phyloP scores from a whole-genome alignment of 2,113 vertebrate species.

The Pelmatolapia mariae region DNA sequence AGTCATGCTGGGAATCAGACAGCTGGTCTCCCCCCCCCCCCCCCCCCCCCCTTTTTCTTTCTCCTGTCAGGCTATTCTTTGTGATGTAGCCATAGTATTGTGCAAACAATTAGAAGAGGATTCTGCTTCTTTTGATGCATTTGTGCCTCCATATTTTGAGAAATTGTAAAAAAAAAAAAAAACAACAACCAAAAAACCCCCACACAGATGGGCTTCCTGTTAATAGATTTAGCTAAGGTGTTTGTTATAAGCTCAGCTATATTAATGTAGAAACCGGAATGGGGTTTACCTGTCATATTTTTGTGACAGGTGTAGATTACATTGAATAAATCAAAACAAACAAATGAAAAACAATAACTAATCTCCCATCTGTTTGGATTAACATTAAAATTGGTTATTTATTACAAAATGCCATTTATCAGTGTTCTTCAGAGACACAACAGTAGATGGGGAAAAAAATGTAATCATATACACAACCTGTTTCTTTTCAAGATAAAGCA shows the following conservation, averaged over 20 bases:
- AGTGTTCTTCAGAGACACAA: neutral
- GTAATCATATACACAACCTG: neutral
- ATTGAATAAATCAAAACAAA: neutral
- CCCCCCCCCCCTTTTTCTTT: neutral
- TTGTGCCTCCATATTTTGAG: neutral
- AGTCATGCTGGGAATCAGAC: neutral
- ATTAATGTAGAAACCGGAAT: neutral
- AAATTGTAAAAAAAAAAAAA: neutral
- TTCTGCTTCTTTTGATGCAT: neutral
- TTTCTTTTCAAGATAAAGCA: constrained; percentile 50
- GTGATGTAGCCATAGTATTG: neutral
- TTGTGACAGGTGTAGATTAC: neutral
- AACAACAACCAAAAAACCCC: neutral
- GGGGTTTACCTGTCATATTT: neutral
- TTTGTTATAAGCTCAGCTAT: neutral
- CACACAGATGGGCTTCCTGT: neutral
- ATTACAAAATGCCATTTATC: neutral
- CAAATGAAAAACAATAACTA: neutral
- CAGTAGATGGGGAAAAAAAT: rapidly evolving
- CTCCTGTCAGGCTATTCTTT: neutral
- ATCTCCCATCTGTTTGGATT: neutral
- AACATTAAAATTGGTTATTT: neutral
- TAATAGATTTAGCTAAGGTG: neutral
- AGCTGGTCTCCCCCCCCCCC: neutral
- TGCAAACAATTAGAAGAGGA: neutral